Evolutionary conservation across 1,140 invertebrate species (phyloP), one percentile per base, ranked within the genome.

Genomic region (Drosophila bocqueti): DNA sequence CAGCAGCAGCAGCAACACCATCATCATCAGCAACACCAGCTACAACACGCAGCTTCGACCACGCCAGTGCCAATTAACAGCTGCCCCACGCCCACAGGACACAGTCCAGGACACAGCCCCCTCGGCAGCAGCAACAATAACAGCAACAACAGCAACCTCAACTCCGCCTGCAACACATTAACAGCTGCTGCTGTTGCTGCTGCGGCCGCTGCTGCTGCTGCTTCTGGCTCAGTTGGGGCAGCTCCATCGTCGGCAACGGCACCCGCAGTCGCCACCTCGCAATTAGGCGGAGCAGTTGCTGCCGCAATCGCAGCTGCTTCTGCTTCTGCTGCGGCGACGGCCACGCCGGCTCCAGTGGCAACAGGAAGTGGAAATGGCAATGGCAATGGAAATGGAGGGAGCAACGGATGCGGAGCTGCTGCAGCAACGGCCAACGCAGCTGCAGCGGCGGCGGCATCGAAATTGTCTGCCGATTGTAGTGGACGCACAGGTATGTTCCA

Each of bases 401-500:
- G 21, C 21, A 55, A 24, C 34, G 54, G 54, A 26, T 57, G 54
- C 16, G 54, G 54, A 40, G 5, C 84, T 73, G 69, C 71, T 55
- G 85, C 60, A 36, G 60, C 60, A 52, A 43, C 52, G 47, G 24
- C 79, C 46, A 68, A 71, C 47, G 52, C 76, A 45, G 34, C 72
- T 43, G 43, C 77, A n/a, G 59, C 64, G 34, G 61, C 65, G 29
- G 76, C 85, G 46, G 75, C 85, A 90, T 81, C 91, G 69, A 91
- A 92, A 83, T 79, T 92, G 86, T 91, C 91, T 79, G 77, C 81
- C 74, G 92, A 93, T 76, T 93, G 92, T 76, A 93, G 87, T 84
- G 92, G 92, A 91, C 92, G 92, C 78, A 92, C 92, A 93, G 92
- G 92, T 93, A 93, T 85, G 91, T 92, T 91, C 83, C 89, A 91